phyloP scores from a whole-genome alignment of 92 coral and sea anemone species.

The Siderastrea radians region DNA sequence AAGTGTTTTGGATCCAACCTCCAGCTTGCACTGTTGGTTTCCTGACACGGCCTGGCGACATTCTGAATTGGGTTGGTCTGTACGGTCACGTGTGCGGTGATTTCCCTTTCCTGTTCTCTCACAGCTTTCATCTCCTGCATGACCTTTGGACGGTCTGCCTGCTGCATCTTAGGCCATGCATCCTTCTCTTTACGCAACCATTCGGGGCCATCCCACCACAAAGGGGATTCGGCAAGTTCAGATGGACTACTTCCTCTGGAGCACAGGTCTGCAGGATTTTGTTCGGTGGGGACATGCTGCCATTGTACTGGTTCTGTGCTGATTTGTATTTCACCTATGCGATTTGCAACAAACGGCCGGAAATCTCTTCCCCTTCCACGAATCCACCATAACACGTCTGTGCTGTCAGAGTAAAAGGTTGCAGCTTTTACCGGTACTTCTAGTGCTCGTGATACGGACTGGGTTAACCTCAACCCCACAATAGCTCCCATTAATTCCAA shows the following conservation, averaged over 20 bases:
- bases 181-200: slow-evolving; percentile 48
- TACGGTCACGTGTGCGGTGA: background rate
- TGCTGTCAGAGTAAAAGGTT: slow-evolving; percentile 70
- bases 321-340: slow-evolving; percentile 68
- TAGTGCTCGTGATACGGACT: slow-evolving; percentile 36
- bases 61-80: slow-evolving; percentile 7
- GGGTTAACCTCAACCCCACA: slow-evolving; percentile 67
- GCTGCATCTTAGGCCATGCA: slow-evolving; percentile 68
- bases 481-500: slow-evolving; percentile 71
- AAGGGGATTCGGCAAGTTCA: slow-evolving; percentile 32
- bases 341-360: slow-evolving; percentile 82
- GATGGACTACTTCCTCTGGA: slow-evolving; percentile 53
- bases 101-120: slow-evolving; percentile 18
- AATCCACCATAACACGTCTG: slow-evolving; percentile 80
- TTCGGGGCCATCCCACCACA: slow-evolving; percentile 76
- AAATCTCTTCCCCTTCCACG: slow-evolving; percentile 67
- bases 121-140: slow-evolving; percentile 34
- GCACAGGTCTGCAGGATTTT: slow-evolving; percentile 65
- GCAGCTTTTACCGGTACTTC: slow-evolving; percentile 55
- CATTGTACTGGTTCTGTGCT: slow-evolving; percentile 69
- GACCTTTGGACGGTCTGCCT: slow-evolving; percentile 29
- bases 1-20: slow-evolving; percentile 59
- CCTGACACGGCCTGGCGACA: background rate
- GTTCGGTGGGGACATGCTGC: slow-evolving; percentile 73
- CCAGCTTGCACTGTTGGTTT: slow-evolving; percentile 24